These are phyloP conservation scores for Cataglyphis rosenhaueri DNA, from an alignment of 2,888 invertebrate species.

Conservation along the genomic window DNA sequence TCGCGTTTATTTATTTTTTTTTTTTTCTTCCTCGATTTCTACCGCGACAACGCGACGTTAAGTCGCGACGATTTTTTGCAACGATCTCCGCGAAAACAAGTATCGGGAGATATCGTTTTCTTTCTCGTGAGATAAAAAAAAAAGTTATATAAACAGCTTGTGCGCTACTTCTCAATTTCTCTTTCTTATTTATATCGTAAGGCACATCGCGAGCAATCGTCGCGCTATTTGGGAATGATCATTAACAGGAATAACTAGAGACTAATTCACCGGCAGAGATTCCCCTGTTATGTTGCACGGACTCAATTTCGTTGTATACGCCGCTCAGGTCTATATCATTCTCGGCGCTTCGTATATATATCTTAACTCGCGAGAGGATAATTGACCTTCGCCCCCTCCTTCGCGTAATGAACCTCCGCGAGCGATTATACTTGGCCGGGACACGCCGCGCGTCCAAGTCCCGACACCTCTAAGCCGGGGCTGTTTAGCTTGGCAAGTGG, in stretches of 20 bases:
- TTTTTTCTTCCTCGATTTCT: conserved; percentile 17
- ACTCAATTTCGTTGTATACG: conserved; percentile 26
- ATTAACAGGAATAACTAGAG: conserved; percentile 31
- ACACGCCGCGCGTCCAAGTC: conserved; percentile 49
- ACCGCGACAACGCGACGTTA: conserved; percentile 13
- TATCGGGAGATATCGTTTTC: conserved; percentile 6
- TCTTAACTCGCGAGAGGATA: conserved; percentile 47
- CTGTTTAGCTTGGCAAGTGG: conserved; percentile 76
- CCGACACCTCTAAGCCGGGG: conserved; percentile 54
- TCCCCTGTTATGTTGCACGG: conserved; percentile 33
- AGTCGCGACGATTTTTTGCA: conserved; percentile 12
- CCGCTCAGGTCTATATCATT: conserved; percentile 40
- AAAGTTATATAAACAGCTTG: background rate
- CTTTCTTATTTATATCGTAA: conserved; percentile 10
- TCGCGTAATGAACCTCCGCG: conserved; percentile 57
- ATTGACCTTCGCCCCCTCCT: conserved; percentile 59
- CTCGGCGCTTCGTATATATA: conserved; percentile 34
- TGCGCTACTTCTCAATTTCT: background rate
- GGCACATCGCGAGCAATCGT: conserved; percentile 14
- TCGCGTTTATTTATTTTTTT: background rate
- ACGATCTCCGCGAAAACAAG: conserved; percentile 22
- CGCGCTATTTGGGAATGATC: conserved; percentile 6
- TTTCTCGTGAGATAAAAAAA: conserved; percentile 12
- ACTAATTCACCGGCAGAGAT: conserved; percentile 28
- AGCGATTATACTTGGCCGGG: conserved; percentile 45